Percentiles rank a stretch among this genome's conserved stretches.
phyloP scores from a whole-genome alignment of 2,888 invertebrate genomes.

The Dinocampus coccinellae region DNA sequence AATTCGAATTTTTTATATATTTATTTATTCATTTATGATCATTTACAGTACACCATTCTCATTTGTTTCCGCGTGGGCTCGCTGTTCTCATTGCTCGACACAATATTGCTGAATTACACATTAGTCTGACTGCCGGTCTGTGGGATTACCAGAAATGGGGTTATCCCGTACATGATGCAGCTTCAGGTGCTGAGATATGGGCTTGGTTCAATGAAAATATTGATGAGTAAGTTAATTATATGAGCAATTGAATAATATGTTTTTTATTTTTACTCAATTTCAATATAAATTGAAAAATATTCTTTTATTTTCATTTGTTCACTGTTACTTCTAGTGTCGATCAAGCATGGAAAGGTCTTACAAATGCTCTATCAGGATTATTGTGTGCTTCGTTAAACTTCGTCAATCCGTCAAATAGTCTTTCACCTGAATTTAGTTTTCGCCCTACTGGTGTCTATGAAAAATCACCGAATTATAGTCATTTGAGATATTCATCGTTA shows the following conservation, averaged over 20 bases:
- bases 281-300: too few relatives aligned
- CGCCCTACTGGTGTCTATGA: constrained; percentile 78
- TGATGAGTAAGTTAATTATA: constrained; percentile 50
- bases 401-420: constrained; percentile 86
- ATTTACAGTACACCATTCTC: constrained; percentile 81
- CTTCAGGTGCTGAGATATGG: constrained; percentile 94
- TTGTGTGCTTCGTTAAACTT: constrained; percentile 97
- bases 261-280: too few relatives aligned
- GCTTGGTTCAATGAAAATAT: constrained; percentile 84
- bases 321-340: constrained; percentile 76
- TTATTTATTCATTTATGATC: constrained; percentile 18
- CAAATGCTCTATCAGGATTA: constrained; percentile 92
- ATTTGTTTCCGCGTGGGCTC: constrained; percentile 88
- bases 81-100: constrained; percentile 89
- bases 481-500: constrained; percentile 86
- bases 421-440: constrained; percentile 86
- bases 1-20: constrained; percentile 11
- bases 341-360: constrained; percentile 87
- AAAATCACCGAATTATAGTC: constrained; percentile 69
- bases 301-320: too few relatives aligned
- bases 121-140: constrained; percentile 92
- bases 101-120: constrained; percentile 89
- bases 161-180: constrained; percentile 89
- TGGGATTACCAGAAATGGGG: constrained; percentile 97
- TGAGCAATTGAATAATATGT: neutral